Evolutionary conservation across 1,140 invertebrate species (phyloP), one percentile per base, ranked within the genome.

Genomic region (Druon quercuslanigerum): DNA sequence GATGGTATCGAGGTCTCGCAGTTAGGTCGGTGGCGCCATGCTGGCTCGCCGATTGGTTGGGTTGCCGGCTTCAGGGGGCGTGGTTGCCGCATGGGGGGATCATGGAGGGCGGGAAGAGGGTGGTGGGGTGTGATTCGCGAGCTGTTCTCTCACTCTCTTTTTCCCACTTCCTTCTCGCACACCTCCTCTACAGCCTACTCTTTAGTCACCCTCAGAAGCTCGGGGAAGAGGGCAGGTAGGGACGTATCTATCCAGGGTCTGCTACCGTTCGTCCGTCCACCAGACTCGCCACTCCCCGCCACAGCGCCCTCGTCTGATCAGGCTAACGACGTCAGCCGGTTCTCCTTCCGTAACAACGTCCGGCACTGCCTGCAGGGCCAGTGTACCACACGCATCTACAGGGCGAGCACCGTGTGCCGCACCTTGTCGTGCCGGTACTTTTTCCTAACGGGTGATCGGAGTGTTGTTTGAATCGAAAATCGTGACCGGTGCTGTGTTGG

Each of bases 301-400:
- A 74, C 76, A 76, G 81, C 73, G 74, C 71, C 60, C 60, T 66
- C 78, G 74, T 60, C 76, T 79, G 77, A 73, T 75, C 75, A 78
- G 79, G 73, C 13, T n/a, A 66, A 40, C 82, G 81, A 86, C 84
- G 81, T 87, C 84, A 85, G 84, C 81, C 80, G 82, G 83, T 77
- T 85, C 80, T 83, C 80, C 85, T 83, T 80, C 76, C 80, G 82
- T 85, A 84, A 84, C 81, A 79, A 85, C 78, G 79, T 78, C 79
- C 81, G 83, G 51, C 82, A 78, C 79, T 79, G 79, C 81, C 75
- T 77, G 66, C 77, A 74, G 71, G 75, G 84, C 82, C 87, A 89
- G 88, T 89, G 85, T 79, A 87, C 87, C 83, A 88, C 75, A 86
- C 87, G 88, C 88, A 89, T 83, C 86, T 88, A 85, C 78, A 82